Base-by-base conservation (phyloP, 37 sponge, comb jelly and placozoan genomes). In the Petrosia ficiformis region DNA sequence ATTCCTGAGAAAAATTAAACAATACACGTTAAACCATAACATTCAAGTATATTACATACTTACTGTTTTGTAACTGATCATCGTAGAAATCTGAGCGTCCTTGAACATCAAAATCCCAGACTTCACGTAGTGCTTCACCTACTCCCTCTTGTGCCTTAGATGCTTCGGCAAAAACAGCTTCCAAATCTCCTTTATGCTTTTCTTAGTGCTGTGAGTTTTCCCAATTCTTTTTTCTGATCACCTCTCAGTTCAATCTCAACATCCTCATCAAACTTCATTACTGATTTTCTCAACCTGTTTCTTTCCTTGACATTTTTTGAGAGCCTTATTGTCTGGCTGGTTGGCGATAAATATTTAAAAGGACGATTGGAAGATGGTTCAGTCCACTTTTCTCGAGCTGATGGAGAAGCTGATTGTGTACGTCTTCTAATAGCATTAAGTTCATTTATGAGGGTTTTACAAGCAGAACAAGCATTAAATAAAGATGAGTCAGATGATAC, bases 281-380 rank as follows among this genome's bases (percentile, higher is more conserved):
- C 52, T 28, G 40, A 26, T 2, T 37, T 71, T 25, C 24, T 37
- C 25, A 43, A 24, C 24, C 37, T 39, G 48, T 16, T 41, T 24
- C 72, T 37, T 71, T 71, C 72, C 4, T 31, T n/a, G 2, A 31
- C 25, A 42, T 44, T 42, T 29, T 71, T 71, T 40, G 40, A 19
- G 3, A 25, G 31, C n/a, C 72, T 37, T 41, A 43, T 71, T 42
- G 4, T 26, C 37, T 71, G 43, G 25, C 72, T 71, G 40, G 72
- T 39, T 31, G 72, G 72, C n/a, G 72, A 71, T 39, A 71, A 37
- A 31, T 71, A 71, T 16, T 39, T 71, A 24, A 42, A 31, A 5
- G 44, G 44, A 28, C 29, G 5, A 4, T 42, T n/a, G 28, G 72
- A 71, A 43, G 72, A 71, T 24, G 72, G 44, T 5, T 28, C 32